These are phyloP conservation scores for Myiagra hebetior DNA, from an alignment of 2,113 vertebrate genomes.

Conservation along the genomic window DNA sequence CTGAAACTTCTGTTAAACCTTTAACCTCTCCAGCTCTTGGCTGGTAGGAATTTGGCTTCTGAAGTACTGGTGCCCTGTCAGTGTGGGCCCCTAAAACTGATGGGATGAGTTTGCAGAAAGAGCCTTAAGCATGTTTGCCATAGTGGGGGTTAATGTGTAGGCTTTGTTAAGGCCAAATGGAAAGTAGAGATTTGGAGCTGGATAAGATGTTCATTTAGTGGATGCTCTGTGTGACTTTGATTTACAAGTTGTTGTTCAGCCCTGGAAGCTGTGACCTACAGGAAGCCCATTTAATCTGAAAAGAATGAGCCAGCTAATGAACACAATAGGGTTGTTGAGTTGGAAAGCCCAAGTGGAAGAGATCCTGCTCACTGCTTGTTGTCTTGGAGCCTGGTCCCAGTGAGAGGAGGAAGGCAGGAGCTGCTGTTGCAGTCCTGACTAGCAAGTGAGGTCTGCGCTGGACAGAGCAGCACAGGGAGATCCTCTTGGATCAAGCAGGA, in stretches of 20 bases:
- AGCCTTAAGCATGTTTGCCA: background rate
- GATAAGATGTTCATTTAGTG: background rate
- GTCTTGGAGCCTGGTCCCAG: background rate
- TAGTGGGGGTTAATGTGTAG: background rate
- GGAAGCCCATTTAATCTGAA: background rate
- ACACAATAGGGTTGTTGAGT: background rate
- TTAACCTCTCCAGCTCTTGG: background rate
- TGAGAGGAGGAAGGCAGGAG: background rate
- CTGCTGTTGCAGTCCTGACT: fast-evolving
- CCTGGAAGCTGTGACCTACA: constrained; percentile 40
- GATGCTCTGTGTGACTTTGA: background rate
- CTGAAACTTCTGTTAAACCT: background rate
- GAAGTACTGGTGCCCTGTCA: background rate
- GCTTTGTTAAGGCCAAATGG: background rate
- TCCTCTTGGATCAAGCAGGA: background rate
- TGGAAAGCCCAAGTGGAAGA: background rate
- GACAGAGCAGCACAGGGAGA: background rate
- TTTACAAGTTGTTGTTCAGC: constrained; percentile 1
- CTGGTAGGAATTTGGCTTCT: background rate
- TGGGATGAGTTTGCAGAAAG: background rate
- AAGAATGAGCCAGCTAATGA: constrained; percentile 18
- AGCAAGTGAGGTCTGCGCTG: background rate
- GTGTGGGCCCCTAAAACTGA: background rate
- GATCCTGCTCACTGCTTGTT: background rate
- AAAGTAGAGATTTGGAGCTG: background rate